phyloP scores from a whole-genome alignment of 2,888 invertebrate species.

The Ditylenchus weischeri region DNA sequence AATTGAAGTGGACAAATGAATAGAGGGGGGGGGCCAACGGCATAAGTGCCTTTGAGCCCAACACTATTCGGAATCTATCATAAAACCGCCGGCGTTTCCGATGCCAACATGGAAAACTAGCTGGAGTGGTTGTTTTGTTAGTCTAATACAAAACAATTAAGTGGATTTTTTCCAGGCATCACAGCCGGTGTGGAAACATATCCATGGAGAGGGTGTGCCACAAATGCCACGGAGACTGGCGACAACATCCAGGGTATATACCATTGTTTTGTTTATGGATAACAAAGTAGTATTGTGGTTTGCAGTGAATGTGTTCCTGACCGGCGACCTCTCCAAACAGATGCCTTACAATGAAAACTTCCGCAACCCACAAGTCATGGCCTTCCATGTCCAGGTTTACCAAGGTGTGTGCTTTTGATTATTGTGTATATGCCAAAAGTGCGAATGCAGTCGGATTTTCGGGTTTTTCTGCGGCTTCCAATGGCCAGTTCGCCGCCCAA shows the following conservation, averaged over 20 bases:
- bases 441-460: not conserved
- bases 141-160: not conserved
- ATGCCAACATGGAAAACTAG: not conserved
- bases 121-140: too few species aligned
- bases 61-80: too few species aligned
- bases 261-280: too few species aligned
- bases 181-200: conserved; percentile 12
- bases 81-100: not conserved
- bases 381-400: conserved; percentile 13
- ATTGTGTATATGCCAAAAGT: too few species aligned
- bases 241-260: not conserved
- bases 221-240: not conserved
- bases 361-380: conserved; percentile 5
- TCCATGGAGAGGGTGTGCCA: conserved; percentile 6
- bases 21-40: too few species aligned
- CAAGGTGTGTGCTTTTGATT: not conserved
- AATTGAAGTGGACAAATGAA: too few species aligned
- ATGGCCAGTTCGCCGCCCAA: too few species aligned
- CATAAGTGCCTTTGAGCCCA: too few species aligned
- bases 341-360: conserved; percentile 8
- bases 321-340: conserved; percentile 3
- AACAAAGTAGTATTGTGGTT: too few species aligned
- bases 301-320: conserved; percentile 4
- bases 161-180: not conserved
- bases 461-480: too few species aligned